phyloP scores from a whole-genome alignment of 1,140 invertebrate genomes.

The Tribolium madens region DNA sequence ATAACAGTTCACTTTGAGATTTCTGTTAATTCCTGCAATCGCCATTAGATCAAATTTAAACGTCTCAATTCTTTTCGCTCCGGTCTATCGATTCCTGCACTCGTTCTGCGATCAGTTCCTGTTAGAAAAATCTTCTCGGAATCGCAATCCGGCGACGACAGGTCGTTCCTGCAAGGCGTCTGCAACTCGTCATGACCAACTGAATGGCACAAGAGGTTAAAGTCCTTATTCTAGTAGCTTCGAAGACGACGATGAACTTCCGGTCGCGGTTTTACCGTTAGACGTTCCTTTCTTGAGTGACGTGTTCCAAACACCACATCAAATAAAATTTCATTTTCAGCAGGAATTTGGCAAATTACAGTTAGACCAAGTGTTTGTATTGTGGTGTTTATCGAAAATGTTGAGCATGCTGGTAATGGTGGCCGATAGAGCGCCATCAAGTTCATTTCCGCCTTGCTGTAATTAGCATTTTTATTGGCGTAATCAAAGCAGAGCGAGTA shows the following conservation, averaged over 20 bases:
- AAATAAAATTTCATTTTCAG: conserved; percentile 9
- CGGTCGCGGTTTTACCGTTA: conserved; percentile 62
- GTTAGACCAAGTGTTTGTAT: conserved; percentile 33
- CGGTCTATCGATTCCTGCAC: not conserved
- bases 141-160: conserved; percentile 12
- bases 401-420: conserved; percentile 25
- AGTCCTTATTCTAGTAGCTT: conserved; percentile 61
- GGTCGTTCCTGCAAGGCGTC: conserved; percentile 25
- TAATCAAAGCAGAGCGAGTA: conserved; percentile 12
- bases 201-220: conserved; percentile 62
- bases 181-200: conserved; percentile 47
- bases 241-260: conserved; percentile 61
- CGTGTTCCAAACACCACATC: not conserved
- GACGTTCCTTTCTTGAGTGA: conserved; percentile 26
- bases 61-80: not conserved
- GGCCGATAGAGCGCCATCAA: conserved; percentile 28
- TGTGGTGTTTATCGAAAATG: conserved; percentile 2
- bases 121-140: not conserved
- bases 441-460: conserved; percentile 16
- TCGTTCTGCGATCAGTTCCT: conserved; percentile 3
- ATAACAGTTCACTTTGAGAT: too few species aligned
- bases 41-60: not conserved
- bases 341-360: not conserved
- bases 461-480: conserved; percentile 26
- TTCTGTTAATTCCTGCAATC: not conserved